These are phyloP conservation scores for Mallotus villosus DNA, from an alignment of 2,797 vertebrate species.

Conservation along the genomic window DNA sequence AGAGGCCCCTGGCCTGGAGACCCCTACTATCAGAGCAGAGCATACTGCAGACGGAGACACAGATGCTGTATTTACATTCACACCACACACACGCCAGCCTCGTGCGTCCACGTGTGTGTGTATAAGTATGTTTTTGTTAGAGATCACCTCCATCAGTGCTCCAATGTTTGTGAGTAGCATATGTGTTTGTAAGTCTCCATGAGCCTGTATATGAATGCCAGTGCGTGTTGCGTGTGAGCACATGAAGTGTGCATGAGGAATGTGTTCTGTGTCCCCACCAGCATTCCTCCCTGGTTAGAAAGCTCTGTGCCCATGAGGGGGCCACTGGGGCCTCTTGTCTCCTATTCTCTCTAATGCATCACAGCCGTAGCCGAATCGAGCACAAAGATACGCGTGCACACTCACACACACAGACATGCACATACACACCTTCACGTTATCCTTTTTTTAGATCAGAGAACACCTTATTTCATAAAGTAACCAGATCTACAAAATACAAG, in stretches of 20 bases:
- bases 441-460: not conserved
- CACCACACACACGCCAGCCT: slow-evolving; percentile 40
- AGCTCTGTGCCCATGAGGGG: slow-evolving; percentile 62
- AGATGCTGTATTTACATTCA: slow-evolving; percentile 50
- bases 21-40: slow-evolving; percentile 45
- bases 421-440: slow-evolving; percentile 10
- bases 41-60: slow-evolving; percentile 44
- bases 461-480: not conserved
- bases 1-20: slow-evolving; percentile 48
- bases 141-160: slow-evolving; percentile 1
- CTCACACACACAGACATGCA: slow-evolving; percentile 38
- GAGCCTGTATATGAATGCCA: slow-evolving; percentile 20
- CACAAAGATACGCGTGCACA: slow-evolving; percentile 50
- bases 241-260: slow-evolving; percentile 57
- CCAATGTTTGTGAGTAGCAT: slow-evolving; percentile 44
- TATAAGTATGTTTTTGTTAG: slow-evolving; percentile 36
- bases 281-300: slow-evolving; percentile 66
- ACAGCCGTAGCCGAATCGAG: slow-evolving; percentile 57
- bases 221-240: slow-evolving; percentile 48
- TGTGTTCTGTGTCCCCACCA: slow-evolving; percentile 59
- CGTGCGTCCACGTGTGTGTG: not conserved
- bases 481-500: slow-evolving; percentile 8
- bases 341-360: slow-evolving; percentile 64
- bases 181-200: slow-evolving; percentile 39
- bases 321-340: slow-evolving; percentile 67